Evolutionary conservation across 2,888 invertebrate species (phyloP), one percentile per base, ranked within the genome.

Genomic region (Mythimna ferrago): DNA sequence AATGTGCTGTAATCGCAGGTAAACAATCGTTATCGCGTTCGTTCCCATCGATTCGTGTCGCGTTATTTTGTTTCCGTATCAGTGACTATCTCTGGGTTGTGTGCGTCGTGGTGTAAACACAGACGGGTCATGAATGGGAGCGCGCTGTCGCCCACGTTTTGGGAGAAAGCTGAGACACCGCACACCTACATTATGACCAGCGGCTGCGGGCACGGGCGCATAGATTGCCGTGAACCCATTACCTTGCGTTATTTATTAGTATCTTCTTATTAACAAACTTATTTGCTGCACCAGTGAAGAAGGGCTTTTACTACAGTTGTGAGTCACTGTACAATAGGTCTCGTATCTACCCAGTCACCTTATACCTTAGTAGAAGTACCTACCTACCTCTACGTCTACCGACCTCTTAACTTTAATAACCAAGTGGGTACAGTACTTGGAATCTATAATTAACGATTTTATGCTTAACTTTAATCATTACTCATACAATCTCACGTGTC

Each of bases 11-110:
- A 92, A 93, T 93, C 91, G 81, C 93, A 93, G 93, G 95, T 95
- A 95, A 95, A 95, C 94, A 95, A 87, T 92, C 90, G 91, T 93
- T 95, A 95, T 94, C 94, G 86, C 74, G 81, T 76, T 86, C 87
- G 89, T 89, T 90, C 82, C 88, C 93, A 93, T 93, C 92, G 93
- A 94, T 93, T 92, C 77, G 89, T 77, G 86, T 85, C 86, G 86
- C 73, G 85, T 89, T 90, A 91, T 91, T 91, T 91, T 89, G 91
- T 90, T 89, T 89, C 87, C 87, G 86, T 90, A 88, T 88, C 86
- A 84, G 82, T 66, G 81, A 71, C 56, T 83, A 87, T 87, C 84
- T 82, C 78, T 65, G 73, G 78, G 71, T 83, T 74, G 83, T 83
- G 82, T 76, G 75, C 82, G 72, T 60, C 76, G 75, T 73, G 86